Evolutionary conservation across 53 echinoderm and acorn worm species (phyloP).

Genomic region (Paelopatides confundens): DNA sequence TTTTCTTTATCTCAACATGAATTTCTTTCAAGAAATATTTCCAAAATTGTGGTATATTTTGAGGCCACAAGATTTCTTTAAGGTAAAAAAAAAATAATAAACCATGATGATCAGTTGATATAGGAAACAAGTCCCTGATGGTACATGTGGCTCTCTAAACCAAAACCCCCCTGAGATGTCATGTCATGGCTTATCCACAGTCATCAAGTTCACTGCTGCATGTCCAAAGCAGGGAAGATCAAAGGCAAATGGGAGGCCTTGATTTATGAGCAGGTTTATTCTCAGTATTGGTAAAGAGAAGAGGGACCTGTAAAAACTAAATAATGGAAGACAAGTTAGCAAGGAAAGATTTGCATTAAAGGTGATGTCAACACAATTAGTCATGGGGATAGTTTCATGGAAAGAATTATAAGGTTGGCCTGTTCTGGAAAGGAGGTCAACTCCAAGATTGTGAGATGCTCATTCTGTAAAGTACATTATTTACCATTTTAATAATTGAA

Average conservation of each 20-base stretch:
- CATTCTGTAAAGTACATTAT: too few relatives aligned
- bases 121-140: conserved; percentile 25
- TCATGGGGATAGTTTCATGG: not conserved
- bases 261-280: conserved; percentile 1
- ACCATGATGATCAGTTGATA: not conserved
- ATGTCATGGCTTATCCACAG: not conserved
- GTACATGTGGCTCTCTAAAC: not conserved
- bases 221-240: not conserved
- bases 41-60: not conserved
- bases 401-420: too few relatives aligned
- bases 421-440: too few relatives aligned
- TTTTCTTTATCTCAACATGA: too few relatives aligned
- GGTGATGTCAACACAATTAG: not conserved
- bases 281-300: not conserved
- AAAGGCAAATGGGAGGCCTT: not conserved
- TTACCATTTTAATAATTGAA: too few relatives aligned
- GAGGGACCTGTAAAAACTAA: not conserved
- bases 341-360: not conserved
- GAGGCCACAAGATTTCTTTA: not conserved
- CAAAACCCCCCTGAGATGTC: conserved; percentile 16
- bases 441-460: too few relatives aligned
- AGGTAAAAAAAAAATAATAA: conserved; percentile 8
- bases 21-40: too few relatives aligned
- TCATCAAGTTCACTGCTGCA: not conserved
- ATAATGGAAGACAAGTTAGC: not conserved